phyloP scores from a whole-genome alignment of 2,113 vertebrate genomes.

The Merops nubicus region DNA sequence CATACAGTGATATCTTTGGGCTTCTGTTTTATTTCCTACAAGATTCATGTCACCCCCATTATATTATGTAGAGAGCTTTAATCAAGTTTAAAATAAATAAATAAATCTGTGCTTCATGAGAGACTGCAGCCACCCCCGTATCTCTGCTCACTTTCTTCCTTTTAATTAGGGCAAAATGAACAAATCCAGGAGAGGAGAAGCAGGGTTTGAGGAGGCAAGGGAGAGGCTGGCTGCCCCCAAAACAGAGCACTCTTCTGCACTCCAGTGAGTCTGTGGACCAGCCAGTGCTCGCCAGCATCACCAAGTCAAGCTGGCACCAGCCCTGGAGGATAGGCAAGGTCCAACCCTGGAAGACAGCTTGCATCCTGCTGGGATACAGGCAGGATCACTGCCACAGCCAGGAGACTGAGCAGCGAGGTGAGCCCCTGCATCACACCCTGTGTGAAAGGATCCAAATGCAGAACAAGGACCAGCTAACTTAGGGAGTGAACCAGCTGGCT shows the following conservation, averaged over 20 bases:
- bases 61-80: not conserved
- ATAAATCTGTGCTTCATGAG: not conserved
- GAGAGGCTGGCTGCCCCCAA: not conserved
- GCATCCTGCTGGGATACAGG: not conserved
- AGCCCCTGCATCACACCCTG: too few species aligned
- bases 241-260: not conserved
- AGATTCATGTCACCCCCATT: not conserved
- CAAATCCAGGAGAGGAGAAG: not conserved
- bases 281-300: fast-evolving
- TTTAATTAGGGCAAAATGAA: not conserved
- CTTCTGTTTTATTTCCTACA: not conserved
- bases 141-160: not conserved
- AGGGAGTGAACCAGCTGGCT: slow-evolving; percentile 20
- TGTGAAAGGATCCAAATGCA: not conserved
- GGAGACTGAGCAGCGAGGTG: not conserved
- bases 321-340: fast-evolving
- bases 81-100: not conserved
- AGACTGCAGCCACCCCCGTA: slow-evolving; percentile 3
- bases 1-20: not conserved
- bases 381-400: not conserved
- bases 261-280: not conserved
- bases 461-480: not conserved
- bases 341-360: not conserved
- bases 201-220: not conserved
- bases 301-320: not conserved